Evolutionary conservation across 2,888 invertebrate species (phyloP), one percentile per base, ranked within the genome.

Genomic region (Amphipyra berbera): DNA sequence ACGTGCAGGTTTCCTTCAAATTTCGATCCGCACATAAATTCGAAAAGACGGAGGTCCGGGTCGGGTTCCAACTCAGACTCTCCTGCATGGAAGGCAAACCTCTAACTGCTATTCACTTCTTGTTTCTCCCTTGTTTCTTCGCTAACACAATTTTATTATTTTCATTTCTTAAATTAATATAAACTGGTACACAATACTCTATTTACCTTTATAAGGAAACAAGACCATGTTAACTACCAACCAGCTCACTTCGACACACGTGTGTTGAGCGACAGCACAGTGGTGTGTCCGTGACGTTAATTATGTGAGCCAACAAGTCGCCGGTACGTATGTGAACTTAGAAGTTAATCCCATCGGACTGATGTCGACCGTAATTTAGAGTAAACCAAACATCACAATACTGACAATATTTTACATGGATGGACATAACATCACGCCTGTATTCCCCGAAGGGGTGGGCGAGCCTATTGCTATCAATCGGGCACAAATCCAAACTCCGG

Each of bases 201-300:
- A 66, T 41, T 61, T 69, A 47, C 44, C 73, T 70, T 27, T 68
- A 68, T 68, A 70, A 56, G 70, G 73, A 42, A 73, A 59, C 73
- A 14, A 62, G 63, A 71, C 41, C 63, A 68, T 59, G 70, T 72
- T 62, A 45, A 9, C 73, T 68, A 73, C 45, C 73, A 70, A 0
- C 49, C 35, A 62, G 73, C 44, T 53, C 69, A 61, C 66, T 56
- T 41, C 54, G 47, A 56, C 68, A 53, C 62, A 55, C 63, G 73
- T 63, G 62, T 62, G 73, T 61, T 50, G 72, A 71, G 50, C 63
- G 70, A 71, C 70, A 71, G 73, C 37, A 71, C 73, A 71, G 73
- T 71, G 73, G 73, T 63, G 73, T 52, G 58, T 48, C 41, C 8
- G 27, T 63, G 70, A 71, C 73, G 73, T 71, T 71, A 56, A 71